phyloP scores from a whole-genome alignment of 1,140 invertebrate genomes.

The Drosophila ogumai region DNA sequence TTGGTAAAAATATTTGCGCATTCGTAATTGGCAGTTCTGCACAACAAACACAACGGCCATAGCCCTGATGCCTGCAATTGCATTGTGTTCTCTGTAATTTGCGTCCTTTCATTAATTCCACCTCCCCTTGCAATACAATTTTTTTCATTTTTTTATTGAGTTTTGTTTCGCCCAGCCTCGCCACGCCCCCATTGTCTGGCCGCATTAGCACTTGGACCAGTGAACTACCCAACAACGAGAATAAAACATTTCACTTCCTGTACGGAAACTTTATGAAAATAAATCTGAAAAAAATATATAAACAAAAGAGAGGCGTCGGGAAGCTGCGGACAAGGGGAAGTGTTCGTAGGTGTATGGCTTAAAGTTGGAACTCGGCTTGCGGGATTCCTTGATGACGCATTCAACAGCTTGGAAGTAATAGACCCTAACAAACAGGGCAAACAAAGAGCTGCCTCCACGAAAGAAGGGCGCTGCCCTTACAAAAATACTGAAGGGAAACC shows the following conservation, averaged over 20 bases:
- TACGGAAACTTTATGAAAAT: slow-evolving; percentile 71
- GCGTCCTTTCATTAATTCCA: slow-evolving; percentile 64
- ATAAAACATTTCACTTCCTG: slow-evolving; percentile 72
- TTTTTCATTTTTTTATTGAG: slow-evolving; percentile 19
- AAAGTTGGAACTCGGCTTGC: slow-evolving; percentile 48
- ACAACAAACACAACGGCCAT: slow-evolving; percentile 30
- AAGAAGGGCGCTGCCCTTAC: slow-evolving; percentile 35
- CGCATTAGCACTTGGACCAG: slow-evolving; percentile 79
- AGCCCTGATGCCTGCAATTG: slow-evolving; percentile 9
- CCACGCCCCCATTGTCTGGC: slow-evolving; percentile 64
- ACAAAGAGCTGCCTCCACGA: slow-evolving; percentile 42
- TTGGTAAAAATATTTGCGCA: slow-evolving; percentile 62
- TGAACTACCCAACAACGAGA: slow-evolving; percentile 52
- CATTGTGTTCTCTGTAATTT: slow-evolving; percentile 34
- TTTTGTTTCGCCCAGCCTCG: slow-evolving; percentile 38
- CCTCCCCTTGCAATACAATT: slow-evolving; percentile 11
- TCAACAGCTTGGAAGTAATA: slow-evolving; percentile 81
- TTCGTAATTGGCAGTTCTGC: slow-evolving; percentile 68
- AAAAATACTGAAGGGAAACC: slow-evolving; percentile 29
- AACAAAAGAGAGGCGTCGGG: slow-evolving; percentile 64
- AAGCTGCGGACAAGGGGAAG: neutral
- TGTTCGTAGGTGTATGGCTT: slow-evolving; percentile 41
- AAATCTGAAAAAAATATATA: slow-evolving; percentile 43
- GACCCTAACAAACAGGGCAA: slow-evolving; percentile 61
- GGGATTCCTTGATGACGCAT: slow-evolving; percentile 72